Evolutionary conservation across 2,888 invertebrate species (phyloP), one percentile per base, ranked within the genome.

Genomic region (Yponomeuta plumbellus): DNA sequence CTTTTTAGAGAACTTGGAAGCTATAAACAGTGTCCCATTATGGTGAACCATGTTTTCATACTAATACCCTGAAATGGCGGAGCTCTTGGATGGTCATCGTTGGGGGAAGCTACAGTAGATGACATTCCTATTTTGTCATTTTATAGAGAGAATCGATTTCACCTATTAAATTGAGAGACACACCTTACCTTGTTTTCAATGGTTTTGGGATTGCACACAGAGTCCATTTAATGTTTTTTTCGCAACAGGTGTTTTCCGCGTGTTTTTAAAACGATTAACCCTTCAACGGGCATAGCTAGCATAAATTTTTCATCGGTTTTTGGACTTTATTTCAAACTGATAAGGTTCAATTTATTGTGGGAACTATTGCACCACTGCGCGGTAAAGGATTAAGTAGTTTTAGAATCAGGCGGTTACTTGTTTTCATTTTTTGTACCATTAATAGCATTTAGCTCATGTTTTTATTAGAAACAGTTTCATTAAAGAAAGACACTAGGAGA

Each of bases 91-190:
- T 17, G 17, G 17, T 52, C 13, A 52, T 52, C 44, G 13, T 52
- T 17, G 44, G 17, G 17, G 44, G 17, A 52, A 5, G 17, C 44
- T 52, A 52, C 44, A 52, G 44, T 52, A 52, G 13, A 71, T 74
- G 73, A 72, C 76, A 73, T 76, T 75, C 71, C 72, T 69, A 65
- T 65, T 23, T 69, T 75, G 74, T 78, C 74, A 76, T 74, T 68
- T 69, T 72, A 73, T 64, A 52, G 17, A 52, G 39, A 39, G 68
- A 20, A 70, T 71, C 61, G 59, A 76, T 74, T 83, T 86, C 85
- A 86, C 85, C 86, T 85, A 85, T 86, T 84, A 84, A 86, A 83
- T 78, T 75, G 72, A 74, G 70, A 66, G 75, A 75, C 73, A 71
- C 71, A 66, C 67, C 58, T 61, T 64, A 63, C 56, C 13, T 61